Evolutionary conservation across 2,888 invertebrate species (phyloP).

Genomic region (Athrips mouffetella): DNA sequence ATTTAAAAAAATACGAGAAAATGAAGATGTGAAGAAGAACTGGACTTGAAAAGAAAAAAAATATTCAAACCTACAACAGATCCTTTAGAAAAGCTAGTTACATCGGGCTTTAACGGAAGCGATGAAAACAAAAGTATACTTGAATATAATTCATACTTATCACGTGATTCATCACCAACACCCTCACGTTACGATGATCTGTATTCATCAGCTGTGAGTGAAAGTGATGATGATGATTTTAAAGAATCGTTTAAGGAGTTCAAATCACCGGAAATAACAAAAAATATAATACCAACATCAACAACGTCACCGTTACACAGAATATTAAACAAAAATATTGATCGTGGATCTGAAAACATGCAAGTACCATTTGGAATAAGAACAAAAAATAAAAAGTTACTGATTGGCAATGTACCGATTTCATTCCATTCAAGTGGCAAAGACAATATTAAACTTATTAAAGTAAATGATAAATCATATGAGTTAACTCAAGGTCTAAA

Average conservation of each 20-base stretch:
- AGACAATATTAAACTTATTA: background rate
- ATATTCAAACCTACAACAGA: constrained; percentile 11
- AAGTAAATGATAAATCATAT: constrained; percentile 9
- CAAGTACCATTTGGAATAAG: background rate
- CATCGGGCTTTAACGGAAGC: background rate
- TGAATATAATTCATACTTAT: background rate
- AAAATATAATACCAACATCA: no score
- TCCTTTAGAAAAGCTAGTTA: background rate
- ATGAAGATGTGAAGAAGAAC: background rate
- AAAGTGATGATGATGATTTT: no score
- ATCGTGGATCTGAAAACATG: background rate
- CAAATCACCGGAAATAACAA: no score
- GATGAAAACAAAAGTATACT: background rate
- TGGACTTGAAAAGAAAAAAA: background rate
- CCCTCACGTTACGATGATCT: no score
- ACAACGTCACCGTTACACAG: no score
- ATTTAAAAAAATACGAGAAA: background rate
- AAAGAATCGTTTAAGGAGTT: no score
- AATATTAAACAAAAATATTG: background rate
- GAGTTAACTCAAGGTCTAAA: constrained; percentile 16
- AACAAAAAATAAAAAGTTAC: background rate
- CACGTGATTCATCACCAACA: no score
- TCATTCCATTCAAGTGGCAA: background rate
- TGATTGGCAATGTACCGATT: constrained; percentile 16
- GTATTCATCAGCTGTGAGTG: no score